Percentiles rank a stretch among this genome's conserved stretches.
phyloP scores from a whole-genome alignment of 2,113 vertebrate species.

The Thermophis baileyi region DNA sequence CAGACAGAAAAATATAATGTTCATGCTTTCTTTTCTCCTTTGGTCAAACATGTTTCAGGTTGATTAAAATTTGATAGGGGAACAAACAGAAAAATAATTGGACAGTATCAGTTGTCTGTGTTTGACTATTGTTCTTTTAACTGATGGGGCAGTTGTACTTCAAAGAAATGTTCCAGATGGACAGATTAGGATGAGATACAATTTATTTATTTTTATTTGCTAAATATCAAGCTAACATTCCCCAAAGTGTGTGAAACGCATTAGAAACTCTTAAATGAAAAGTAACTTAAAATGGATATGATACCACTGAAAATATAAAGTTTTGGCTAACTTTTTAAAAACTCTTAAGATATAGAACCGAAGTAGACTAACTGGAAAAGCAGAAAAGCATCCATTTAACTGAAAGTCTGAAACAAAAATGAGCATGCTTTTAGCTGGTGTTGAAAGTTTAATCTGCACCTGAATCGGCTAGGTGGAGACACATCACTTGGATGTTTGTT shows the following conservation, averaged over 20 bases:
- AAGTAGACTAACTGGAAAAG: background rate
- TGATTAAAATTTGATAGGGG: background rate
- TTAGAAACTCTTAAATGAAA: background rate
- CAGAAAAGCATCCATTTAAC: background rate
- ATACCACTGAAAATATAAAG: background rate
- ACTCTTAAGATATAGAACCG: background rate
- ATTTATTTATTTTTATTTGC: background rate
- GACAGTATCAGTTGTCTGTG: background rate
- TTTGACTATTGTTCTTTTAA: background rate
- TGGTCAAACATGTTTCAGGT: background rate
- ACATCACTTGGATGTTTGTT: background rate
- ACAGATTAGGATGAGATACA: background rate
- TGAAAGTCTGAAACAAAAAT: background rate
- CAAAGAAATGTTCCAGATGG: background rate
- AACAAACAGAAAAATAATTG: background rate
- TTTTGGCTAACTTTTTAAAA: background rate
- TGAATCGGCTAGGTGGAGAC: background rate
- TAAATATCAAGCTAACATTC: background rate
- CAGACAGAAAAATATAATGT: background rate
- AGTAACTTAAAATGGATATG: background rate
- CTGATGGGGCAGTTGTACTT: background rate
- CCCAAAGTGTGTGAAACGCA: background rate
- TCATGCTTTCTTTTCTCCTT: background rate
- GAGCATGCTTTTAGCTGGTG: background rate
- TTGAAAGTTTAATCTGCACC: background rate